phyloP scores from a whole-genome alignment of 2,113 vertebrate species.

The Acrocephalus kingi region DNA sequence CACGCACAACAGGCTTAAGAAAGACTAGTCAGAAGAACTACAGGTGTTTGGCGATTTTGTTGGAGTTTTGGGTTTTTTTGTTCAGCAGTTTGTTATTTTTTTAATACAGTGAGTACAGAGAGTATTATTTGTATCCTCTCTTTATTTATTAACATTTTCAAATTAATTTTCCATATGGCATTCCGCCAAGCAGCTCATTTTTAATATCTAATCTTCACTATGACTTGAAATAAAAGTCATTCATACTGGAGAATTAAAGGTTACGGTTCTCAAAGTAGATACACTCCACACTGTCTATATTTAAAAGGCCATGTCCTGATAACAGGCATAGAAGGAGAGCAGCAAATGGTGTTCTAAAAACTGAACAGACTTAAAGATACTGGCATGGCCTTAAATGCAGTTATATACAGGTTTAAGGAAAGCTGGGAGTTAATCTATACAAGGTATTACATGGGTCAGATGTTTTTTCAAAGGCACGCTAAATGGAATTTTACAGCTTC shows the following conservation, averaged over 20 bases:
- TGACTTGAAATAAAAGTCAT: background rate
- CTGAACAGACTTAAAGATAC: constrained; percentile 11
- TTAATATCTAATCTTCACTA: background rate
- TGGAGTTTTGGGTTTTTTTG: background rate
- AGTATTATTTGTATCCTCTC: background rate
- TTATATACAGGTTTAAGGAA: constrained; percentile 38
- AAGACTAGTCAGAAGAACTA: background rate
- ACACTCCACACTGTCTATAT: background rate
- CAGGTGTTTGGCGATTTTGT: fast-evolving
- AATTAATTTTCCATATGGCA: background rate
- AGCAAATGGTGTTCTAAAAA: constrained; percentile 7
- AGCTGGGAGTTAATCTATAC: constrained; percentile 60
- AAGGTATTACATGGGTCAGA: constrained; percentile 46
- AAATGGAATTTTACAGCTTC: constrained; percentile 64
- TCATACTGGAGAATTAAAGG: background rate
- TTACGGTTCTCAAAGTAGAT: background rate
- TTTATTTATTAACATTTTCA: background rate
- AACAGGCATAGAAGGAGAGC: background rate
- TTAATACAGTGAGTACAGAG: background rate
- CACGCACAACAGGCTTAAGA: background rate
- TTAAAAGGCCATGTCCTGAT: constrained; percentile 12
- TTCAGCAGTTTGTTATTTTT: background rate
- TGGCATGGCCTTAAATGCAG: background rate
- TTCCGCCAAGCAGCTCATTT: background rate
- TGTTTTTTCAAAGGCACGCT: constrained; percentile 18